Evolutionary conservation across 2,113 vertebrate genomes (phyloP).

Genomic region (Brienomyrus longianalis): DNA sequence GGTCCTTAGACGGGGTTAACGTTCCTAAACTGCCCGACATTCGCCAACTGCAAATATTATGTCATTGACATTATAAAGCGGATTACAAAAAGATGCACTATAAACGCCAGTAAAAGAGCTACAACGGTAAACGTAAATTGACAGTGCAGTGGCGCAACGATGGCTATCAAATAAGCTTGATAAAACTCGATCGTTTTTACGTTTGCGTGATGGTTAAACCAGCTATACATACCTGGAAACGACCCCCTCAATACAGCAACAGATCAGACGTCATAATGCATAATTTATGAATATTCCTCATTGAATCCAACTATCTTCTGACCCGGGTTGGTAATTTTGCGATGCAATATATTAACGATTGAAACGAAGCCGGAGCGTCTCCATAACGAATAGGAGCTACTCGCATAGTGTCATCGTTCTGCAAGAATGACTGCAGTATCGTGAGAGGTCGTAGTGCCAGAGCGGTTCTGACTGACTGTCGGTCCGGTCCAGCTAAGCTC

Average conservation of each 20-base stretch:
- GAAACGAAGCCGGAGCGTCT: not conserved
- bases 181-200: not conserved
- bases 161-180: not conserved
- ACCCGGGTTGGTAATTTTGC: not conserved
- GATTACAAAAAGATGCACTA: not conserved
- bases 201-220: not conserved
- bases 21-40: not conserved
- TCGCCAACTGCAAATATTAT: not conserved
- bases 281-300: not conserved
- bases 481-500: not conserved
- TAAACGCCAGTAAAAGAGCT: not conserved
- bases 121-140: not conserved
- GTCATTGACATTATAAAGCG: not conserved
- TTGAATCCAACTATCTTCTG: not conserved
- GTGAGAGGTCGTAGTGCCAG: not conserved
- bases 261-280: not conserved
- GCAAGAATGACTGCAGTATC: not conserved
- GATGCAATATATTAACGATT: not conserved
- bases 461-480: not conserved
- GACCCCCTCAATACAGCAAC: not conserved
- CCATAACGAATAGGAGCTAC: not conserved
- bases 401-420: not conserved
- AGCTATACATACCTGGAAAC: constrained; percentile 2
- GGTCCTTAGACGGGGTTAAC: not conserved
- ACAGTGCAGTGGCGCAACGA: not conserved